These are phyloP conservation scores for Drosophila kohkoa DNA, from an alignment of 1,140 invertebrate species.

Conservation along the genomic window DNA sequence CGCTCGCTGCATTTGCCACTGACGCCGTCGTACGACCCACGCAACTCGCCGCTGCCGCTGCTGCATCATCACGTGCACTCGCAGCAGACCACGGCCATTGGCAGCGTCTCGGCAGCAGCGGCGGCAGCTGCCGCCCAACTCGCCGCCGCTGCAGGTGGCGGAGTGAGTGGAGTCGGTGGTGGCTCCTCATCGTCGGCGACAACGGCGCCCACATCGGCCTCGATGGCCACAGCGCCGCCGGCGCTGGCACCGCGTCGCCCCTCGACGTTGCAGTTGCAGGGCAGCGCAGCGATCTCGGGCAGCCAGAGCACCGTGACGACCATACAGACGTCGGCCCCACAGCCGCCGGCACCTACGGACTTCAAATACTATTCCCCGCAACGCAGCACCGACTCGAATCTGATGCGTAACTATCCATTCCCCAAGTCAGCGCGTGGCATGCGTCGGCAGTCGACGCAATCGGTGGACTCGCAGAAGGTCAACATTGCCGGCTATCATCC, in stretches of 20 bases:
- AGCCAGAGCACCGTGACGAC: constrained; percentile 73
- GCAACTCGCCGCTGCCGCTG: constrained; percentile 80
- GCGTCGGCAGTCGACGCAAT: constrained; percentile 79
- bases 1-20: constrained; percentile 80
- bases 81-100: constrained; percentile 70
- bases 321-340: constrained; percentile 72
- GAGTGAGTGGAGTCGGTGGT: constrained; percentile 17
- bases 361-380: constrained; percentile 84
- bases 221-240: constrained; percentile 61
- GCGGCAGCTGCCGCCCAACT: constrained; percentile 29
- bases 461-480: constrained; percentile 81
- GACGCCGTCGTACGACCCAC: constrained; percentile 78
- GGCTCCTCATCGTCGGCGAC: constrained; percentile 59
- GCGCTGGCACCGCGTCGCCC: constrained; percentile 71
- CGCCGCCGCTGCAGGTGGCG: constrained; percentile 22
- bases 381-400: constrained; percentile 67
- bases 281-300: constrained; percentile 63
- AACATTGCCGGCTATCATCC: constrained; percentile 78
- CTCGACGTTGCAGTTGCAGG: constrained; percentile 74
- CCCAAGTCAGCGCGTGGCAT: constrained; percentile 76
- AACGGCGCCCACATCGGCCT: constrained; percentile 66
- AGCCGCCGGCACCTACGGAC: constrained; percentile 75
- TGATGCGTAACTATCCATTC: constrained; percentile 77
- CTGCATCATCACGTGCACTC: constrained; percentile 76
- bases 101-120: constrained; percentile 61